phyloP scores from a whole-genome alignment of 37 sponge, comb jelly and placozoan species.

The Crambe crambe region DNA sequence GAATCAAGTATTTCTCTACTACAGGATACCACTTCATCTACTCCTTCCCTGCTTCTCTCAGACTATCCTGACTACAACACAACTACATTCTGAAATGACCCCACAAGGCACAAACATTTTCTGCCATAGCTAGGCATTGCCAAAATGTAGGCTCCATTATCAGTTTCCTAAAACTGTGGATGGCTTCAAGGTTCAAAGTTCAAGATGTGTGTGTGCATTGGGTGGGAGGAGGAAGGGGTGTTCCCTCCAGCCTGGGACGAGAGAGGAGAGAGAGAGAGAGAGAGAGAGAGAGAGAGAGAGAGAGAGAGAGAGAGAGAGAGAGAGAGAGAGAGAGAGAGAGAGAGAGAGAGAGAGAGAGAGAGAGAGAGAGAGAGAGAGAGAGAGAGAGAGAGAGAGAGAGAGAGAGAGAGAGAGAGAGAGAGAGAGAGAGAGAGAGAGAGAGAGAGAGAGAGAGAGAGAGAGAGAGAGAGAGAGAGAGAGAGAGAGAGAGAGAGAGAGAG shows the following conservation, averaged over 20 bases:
- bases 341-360: slow-evolving; percentile 16
- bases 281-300: neutral
- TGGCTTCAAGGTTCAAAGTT: neutral
- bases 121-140: too few species aligned
- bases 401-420: slow-evolving; percentile 14
- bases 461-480: neutral
- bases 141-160: too few species aligned
- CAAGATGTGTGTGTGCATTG: neutral
- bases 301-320: neutral
- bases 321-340: slow-evolving; percentile 3
- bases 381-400: slow-evolving; percentile 2
- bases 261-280: neutral
- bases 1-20: too few species aligned
- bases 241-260: neutral
- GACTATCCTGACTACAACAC: too few species aligned
- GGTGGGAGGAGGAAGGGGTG: neutral
- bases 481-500: too few species aligned
- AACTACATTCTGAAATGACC: too few species aligned
- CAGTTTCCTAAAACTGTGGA: too few species aligned
- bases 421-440: slow-evolving; percentile 9
- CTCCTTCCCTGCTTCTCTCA: too few species aligned
- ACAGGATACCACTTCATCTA: too few species aligned
- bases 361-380: neutral
- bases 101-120: too few species aligned
- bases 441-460: neutral